These are phyloP conservation scores for Catharus fuscescens DNA, from an alignment of 2,113 vertebrate species.

Conservation along the genomic window DNA sequence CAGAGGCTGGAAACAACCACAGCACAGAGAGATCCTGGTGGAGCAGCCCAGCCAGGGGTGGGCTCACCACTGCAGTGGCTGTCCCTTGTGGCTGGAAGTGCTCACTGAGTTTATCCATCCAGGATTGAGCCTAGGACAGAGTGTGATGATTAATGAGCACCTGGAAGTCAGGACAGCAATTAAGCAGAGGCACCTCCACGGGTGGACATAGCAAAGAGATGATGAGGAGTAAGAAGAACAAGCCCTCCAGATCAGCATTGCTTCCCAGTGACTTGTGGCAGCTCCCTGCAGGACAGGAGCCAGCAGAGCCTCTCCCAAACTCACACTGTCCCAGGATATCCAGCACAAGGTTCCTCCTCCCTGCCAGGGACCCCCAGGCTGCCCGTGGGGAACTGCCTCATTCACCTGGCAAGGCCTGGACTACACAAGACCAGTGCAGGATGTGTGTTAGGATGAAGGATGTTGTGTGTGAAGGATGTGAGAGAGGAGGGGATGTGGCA, in stretches of 20 bases:
- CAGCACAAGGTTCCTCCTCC: not conserved
- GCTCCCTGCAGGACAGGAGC: not conserved
- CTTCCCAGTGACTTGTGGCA: not conserved
- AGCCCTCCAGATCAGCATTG: not conserved
- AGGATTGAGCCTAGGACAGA: not conserved
- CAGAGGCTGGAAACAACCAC: not conserved
- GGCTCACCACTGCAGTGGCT: not conserved
- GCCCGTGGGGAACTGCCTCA: accelerated
- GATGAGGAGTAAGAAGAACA: not conserved
- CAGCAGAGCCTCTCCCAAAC: not conserved
- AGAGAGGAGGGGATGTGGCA: not conserved
- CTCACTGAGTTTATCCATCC: not conserved
- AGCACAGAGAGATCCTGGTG: not conserved
- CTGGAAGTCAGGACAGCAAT: not conserved
- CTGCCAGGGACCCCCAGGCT: not conserved
- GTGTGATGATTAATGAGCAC: not conserved
- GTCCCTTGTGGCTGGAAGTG: not conserved
- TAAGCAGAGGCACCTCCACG: not conserved
- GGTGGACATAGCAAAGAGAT: not conserved
- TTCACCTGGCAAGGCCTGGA: not conserved
- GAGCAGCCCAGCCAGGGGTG: not conserved
- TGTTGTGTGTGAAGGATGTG: accelerated
- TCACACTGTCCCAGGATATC: not conserved
- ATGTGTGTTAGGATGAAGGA: not conserved
- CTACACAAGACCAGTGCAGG: accelerated